Evolutionary conservation across 2,888 invertebrate genomes (phyloP), one percentile per base, ranked within the genome.

Genomic region (Ennomos fuscantarius): DNA sequence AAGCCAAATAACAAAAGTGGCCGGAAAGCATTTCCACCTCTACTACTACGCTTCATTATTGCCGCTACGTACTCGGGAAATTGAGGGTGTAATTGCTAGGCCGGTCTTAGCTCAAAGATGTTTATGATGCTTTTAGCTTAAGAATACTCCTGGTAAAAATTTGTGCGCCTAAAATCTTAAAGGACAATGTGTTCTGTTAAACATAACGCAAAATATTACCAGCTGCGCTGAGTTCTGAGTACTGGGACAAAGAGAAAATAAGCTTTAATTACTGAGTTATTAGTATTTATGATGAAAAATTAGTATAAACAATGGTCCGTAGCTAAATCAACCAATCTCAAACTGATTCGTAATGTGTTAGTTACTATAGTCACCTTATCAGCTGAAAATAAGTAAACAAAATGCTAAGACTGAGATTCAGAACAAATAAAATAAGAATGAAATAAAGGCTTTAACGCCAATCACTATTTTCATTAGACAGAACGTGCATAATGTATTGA

Each of bases 151-250:
- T 37, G 58, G 64, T 62, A 61, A 70, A 65, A 72, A 68, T 70
- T 66, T 68, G 71, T 68, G 63, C 66, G 69, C 68, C 63, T 69
- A 61, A 73, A 73, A 72, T 66, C 44, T 53, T 53, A 57, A 52
- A 52, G 52, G 47, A 48, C 47, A 48, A 57, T 52, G 52, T 58
- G 58, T 58, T 58, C 9, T 41, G 48, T n/a, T 8, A 50, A 46
- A 50, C 45, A 36, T 31, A 45, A 56, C 55, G 50, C 39, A 44
- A 34, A 31, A 46, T 8, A 40, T 2, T 34, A 34, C n/a, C 15
- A n/a, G 36, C 15, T 15, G 35, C 8, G 11, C 1, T 8, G 9
- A 0, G 11, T 9, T 42, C 11, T 1, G 6, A 8, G 36, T 36
- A 36, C 36, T 10, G 1, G 15, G 13, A 8, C 39, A 12, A 5